Conservation (phyloP, 23 tunicate species). For the Phallusia fumigata region DNA sequence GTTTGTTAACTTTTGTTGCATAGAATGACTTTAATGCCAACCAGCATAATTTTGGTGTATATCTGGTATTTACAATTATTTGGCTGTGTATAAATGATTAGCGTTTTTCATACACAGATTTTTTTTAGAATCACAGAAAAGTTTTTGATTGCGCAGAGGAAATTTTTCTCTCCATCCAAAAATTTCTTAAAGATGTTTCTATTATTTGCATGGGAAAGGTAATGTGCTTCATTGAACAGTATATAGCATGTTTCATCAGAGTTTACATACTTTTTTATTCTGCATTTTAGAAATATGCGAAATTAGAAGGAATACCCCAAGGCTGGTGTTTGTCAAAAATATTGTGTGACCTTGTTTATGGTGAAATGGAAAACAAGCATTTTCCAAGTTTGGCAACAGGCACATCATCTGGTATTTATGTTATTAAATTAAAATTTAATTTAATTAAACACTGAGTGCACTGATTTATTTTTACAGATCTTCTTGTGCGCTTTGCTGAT, state of each 20-base stretch:
- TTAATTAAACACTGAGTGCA: neutral
- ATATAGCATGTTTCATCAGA: neutral
- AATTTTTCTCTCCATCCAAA: neutral
- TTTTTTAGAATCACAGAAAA: neutral
- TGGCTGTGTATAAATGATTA: too few species aligned
- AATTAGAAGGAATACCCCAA: slow-evolving; percentile 57
- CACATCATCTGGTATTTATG: neutral
- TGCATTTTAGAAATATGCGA: slow-evolving; percentile 31
- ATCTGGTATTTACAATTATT: too few species aligned
- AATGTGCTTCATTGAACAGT: neutral
- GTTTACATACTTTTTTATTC: neutral
- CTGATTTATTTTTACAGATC: neutral
- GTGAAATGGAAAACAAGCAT: slow-evolving; percentile 35
- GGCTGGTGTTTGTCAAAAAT: slow-evolving; percentile 55
- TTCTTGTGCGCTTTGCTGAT: slow-evolving; percentile 1
- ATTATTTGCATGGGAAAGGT: neutral
- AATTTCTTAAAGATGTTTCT: neutral
- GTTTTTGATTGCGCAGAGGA: neutral
- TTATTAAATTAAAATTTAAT: neutral
- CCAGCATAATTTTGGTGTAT: too few species aligned
- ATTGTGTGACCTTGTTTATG: slow-evolving; percentile 47
- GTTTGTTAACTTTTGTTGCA: too few species aligned
- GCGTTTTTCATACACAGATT: too few species aligned
- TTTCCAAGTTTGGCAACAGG: neutral
- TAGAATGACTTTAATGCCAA: too few species aligned